Evolutionary conservation across 2,888 invertebrate genomes (phyloP).

Genomic region (Drosophila merina): DNA sequence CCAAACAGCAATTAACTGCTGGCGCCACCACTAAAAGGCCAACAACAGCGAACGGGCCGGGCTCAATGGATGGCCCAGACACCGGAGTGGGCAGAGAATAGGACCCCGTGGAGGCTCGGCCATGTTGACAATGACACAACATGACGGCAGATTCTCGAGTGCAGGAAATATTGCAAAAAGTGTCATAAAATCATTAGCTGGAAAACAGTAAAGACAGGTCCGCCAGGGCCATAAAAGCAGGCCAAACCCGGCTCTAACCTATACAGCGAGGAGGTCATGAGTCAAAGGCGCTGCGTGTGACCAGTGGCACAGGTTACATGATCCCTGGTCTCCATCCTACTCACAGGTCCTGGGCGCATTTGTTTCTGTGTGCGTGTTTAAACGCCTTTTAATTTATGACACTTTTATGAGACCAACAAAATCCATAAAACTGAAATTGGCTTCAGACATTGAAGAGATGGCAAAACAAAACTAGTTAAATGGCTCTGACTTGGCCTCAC

Average conservation of each 20-base stretch:
- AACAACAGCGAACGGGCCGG: slow-evolving; percentile 46
- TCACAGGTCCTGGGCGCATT: neutral
- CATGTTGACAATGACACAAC: slow-evolving; percentile 75
- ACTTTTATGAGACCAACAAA: slow-evolving; percentile 75
- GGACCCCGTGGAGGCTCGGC: slow-evolving; percentile 23
- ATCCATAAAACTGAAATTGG: slow-evolving; percentile 69
- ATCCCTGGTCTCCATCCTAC: slow-evolving; percentile 16
- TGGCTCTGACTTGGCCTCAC: slow-evolving; percentile 38
- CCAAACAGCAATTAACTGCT: slow-evolving; percentile 69
- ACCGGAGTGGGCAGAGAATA: slow-evolving; percentile 30
- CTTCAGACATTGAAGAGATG: slow-evolving; percentile 50
- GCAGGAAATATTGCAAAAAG: slow-evolving; percentile 58
- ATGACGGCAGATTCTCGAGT: slow-evolving; percentile 64
- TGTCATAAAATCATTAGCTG: slow-evolving; percentile 75
- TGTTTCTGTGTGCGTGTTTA: slow-evolving; percentile 49
- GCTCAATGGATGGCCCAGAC: slow-evolving; percentile 58
- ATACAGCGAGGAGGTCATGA: slow-evolving; percentile 39
- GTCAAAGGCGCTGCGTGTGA: slow-evolving; percentile 75
- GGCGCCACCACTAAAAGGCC: slow-evolving; percentile 70
- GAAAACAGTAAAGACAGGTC: slow-evolving; percentile 32
- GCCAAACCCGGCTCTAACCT: slow-evolving; percentile 21
- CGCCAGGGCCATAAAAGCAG: slow-evolving; percentile 38
- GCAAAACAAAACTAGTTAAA: slow-evolving; percentile 55
- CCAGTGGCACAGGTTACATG: slow-evolving; percentile 71
- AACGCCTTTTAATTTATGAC: slow-evolving; percentile 83